A percentile compares a stretch with the other conserved stretches of the same genome.
Conservation (phyloP, 1,140 invertebrate species). For the Brachionus calyciflorus region DNA sequence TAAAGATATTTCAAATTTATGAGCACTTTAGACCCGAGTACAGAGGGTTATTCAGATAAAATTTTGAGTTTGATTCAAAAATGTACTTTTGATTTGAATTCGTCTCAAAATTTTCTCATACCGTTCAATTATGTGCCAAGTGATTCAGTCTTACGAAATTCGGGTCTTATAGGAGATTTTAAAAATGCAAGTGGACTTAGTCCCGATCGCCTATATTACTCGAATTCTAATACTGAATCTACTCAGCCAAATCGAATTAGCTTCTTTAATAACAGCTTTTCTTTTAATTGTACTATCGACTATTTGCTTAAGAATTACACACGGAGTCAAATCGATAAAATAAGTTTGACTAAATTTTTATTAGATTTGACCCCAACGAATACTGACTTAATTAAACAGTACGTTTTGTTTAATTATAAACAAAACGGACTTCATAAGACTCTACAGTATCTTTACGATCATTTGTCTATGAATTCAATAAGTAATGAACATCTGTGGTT, state of each 20-base stretch:
- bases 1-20: constrained; percentile 30
- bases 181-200: not conserved
- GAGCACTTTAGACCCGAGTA: not conserved
- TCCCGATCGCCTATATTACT: constrained; percentile 11
- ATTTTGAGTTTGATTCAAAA: not conserved
- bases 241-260: not conserved
- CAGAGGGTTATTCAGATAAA: constrained; percentile 2
- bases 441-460: constrained; percentile 25
- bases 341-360: not conserved
- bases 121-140: constrained; percentile 20
- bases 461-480: constrained; percentile 17
- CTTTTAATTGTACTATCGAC: not conserved
- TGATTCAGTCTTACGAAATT: not conserved
- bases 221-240: not conserved
- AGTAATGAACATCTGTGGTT: constrained; percentile 35
- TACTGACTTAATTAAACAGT: constrained; percentile 8
- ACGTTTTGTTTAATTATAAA: constrained; percentile 11
- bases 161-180: constrained; percentile 11
- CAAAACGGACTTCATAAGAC: constrained; percentile 33
- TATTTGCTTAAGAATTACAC: constrained; percentile 1
- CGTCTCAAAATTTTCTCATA: not conserved
- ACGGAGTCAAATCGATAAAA: constrained; percentile 3
- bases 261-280: not conserved
- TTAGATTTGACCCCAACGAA: not conserved
- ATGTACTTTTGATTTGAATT: not conserved